Base-by-base conservation (phyloP, 1,140 invertebrate species). In the Drosophila pseudoananassae region DNA sequence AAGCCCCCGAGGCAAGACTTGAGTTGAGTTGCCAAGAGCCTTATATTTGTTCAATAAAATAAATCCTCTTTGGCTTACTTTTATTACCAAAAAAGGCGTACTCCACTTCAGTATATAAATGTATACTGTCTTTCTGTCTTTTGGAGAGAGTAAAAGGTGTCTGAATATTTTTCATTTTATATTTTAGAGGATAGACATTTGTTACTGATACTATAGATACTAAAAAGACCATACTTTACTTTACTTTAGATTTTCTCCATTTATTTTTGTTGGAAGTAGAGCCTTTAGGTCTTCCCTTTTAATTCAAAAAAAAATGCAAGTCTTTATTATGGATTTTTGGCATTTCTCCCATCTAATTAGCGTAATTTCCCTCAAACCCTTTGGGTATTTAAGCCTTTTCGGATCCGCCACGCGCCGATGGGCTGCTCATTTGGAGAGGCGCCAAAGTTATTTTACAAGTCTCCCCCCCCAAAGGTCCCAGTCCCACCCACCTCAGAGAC, bases 381-480 rank as follows among this genome's bases (percentile, higher is more conserved):
- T 43, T 17, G 40, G 14, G 15, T 43, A 15, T 43, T 43, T 43
- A 15, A 43, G 47, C 27, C 60, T 27, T 63, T 74, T 63, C 40
- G 54, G 57, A 58, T 81, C 68, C 74, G 78, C 58, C 81, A 85
- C 80, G 81, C 66, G 81, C 72, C 63, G 81, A 45, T 84, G 76
- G 58, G 29, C 81, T 80, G 81, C 77, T 87, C 81, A 84, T 85
- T 84, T 84, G 82, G 73, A 73, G 47, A 79, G 65, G 55, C 58
- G 63, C 81, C 81, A 84, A 84, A 76, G 71, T 76, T 85, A 79
- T 76, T 85, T 72, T 60, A 69, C 53, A 27, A 56, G 50, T 55
- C 45, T n/a, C n/a, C n/a, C n/a, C n/a, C n/a, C n/a, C n/a, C n/a
- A n/a, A n/a, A n/a, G n/a, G n/a, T n/a, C 52, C 66, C 47, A 59